Evolutionary conservation across 64 coral and sea anemone genomes (phyloP).

Genomic region (Actinia equina): DNA sequence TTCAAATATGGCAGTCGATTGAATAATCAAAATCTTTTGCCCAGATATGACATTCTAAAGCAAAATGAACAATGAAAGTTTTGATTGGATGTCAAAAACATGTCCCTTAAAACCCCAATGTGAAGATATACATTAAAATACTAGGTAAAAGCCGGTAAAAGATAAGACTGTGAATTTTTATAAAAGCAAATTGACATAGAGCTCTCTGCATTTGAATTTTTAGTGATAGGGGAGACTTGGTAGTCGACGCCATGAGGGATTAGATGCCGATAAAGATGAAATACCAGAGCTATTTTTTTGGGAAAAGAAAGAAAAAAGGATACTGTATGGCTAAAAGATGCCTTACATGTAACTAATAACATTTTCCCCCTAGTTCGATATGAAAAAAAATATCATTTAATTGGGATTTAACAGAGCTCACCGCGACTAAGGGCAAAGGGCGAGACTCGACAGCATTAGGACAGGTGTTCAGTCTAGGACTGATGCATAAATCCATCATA

Average conservation of each 20-base stretch:
- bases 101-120: neutral
- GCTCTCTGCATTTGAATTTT: neutral
- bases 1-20: no score
- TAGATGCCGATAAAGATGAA: neutral
- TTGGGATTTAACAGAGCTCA: neutral
- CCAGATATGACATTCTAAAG: neutral
- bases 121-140: neutral
- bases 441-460: neutral
- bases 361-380: no score
- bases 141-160: neutral
- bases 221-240: neutral
- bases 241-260: neutral
- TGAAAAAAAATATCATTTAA: no score
- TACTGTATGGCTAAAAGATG: neutral
- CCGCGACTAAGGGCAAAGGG: neutral
- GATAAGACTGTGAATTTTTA: conserved; percentile 6
- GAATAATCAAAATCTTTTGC: neutral
- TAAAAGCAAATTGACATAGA: neutral
- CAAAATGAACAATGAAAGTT: neutral
- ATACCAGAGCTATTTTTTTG: neutral
- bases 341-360: neutral
- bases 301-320: neutral
- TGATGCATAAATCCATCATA: neutral
- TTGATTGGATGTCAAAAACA: neutral
- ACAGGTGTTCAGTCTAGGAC: neutral